Conservation (phyloP, 2,797 vertebrate genomes). For the Silurus lanzhouensis region DNA sequence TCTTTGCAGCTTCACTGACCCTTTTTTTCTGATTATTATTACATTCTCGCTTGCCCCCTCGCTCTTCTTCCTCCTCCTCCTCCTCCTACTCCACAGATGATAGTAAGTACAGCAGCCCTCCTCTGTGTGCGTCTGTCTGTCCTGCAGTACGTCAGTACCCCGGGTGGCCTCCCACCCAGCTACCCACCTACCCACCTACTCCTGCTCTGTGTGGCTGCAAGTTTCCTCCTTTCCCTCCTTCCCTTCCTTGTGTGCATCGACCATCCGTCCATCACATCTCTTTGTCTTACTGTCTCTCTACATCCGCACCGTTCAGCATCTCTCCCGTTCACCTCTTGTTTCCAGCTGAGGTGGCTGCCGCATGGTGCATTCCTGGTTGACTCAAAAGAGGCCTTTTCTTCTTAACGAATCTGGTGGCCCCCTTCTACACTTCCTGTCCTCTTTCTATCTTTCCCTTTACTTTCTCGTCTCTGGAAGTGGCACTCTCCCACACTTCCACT, state of each 20-base stretch:
- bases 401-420: constrained; percentile 57
- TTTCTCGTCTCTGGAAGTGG: constrained; percentile 41
- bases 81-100: constrained; percentile 91
- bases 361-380: constrained; percentile 83
- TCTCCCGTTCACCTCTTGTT: constrained; percentile 36
- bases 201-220: constrained; percentile 85
- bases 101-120: constrained; percentile 98
- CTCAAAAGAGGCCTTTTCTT: constrained; percentile 64
- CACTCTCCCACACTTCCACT: constrained; percentile 43
- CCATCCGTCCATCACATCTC: constrained; percentile 37
- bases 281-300: constrained; percentile 36
- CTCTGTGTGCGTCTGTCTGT: constrained; percentile 90
- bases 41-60: constrained; percentile 81
- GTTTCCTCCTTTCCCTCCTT: constrained; percentile 40
- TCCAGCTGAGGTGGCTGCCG: constrained; percentile 69
- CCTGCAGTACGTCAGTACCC: constrained; percentile 75
- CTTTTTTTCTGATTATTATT: constrained; percentile 91
- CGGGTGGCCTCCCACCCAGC: constrained; percentile 70
- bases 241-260: constrained; percentile 42
- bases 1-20: constrained; percentile 83
- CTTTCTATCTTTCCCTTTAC: constrained; percentile 26
- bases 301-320: constrained; percentile 42
- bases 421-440: constrained; percentile 47
- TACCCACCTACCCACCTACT: constrained; percentile 46
- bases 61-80: constrained; percentile 77